Percentiles rank a stretch among this genome's conserved stretches.
Conservation (phyloP, 2,113 vertebrate genomes). For the Nasalis larvatus region DNA sequence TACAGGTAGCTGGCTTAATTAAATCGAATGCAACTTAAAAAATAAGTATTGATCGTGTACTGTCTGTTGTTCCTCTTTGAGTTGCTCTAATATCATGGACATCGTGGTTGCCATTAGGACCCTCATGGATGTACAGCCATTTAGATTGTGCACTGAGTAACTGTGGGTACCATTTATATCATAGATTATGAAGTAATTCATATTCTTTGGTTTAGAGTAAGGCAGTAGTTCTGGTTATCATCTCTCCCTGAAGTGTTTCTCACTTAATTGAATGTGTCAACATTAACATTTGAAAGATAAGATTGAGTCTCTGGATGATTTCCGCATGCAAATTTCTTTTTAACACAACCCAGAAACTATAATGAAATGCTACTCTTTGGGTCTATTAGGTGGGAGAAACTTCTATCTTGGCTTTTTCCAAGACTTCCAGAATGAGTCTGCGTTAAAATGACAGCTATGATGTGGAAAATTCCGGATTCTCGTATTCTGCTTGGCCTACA, state of each 20-base stretch:
- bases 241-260: not conserved
- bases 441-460: not conserved
- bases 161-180: not conserved
- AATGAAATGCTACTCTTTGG: not conserved
- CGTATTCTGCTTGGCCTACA: not conserved
- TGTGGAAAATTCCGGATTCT: not conserved
- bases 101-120: not conserved
- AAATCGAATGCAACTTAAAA: not conserved
- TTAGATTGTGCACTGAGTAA: not conserved
- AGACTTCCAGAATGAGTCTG: not conserved
- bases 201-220: not conserved
- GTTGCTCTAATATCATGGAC: not conserved
- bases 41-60: not conserved
- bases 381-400: not conserved
- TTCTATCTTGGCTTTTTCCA: not conserved
- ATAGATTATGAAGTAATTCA: not conserved
- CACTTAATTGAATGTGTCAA: not conserved
- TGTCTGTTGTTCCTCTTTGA: not conserved
- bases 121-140: accelerated
- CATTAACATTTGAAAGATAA: not conserved
- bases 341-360: not conserved
- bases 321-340: not conserved
- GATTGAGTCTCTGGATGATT: not conserved
- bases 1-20: not conserved
- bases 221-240: not conserved